Percentiles rank a stretch among this genome's conserved stretches.
phyloP scores from a whole-genome alignment of 2,888 invertebrate genomes.

The Lordiphosa andalusiaca region DNA sequence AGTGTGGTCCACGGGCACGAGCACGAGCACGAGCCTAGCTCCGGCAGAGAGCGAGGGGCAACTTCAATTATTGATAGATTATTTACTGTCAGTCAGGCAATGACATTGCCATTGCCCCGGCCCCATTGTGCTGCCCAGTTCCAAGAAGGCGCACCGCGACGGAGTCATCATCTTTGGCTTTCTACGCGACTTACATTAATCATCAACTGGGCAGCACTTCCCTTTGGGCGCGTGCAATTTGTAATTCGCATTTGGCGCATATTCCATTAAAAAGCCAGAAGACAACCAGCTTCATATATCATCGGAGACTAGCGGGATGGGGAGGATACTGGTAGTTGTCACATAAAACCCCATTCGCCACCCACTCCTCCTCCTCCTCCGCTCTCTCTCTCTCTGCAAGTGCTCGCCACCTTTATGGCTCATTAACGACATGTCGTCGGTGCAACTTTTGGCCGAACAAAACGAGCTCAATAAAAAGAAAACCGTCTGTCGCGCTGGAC shows the following conservation, averaged over 20 bases:
- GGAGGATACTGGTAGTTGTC: no score
- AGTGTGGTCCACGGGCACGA: conserved; percentile 70
- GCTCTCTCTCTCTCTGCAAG: no score
- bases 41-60: conserved; percentile 33
- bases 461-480: conserved; percentile 74
- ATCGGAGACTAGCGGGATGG: neutral
- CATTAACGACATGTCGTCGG: conserved; percentile 67
- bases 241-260: conserved; percentile 58
- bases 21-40: conserved; percentile 55
- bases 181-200: conserved; percentile 73
- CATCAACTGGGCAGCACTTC: conserved; percentile 50
- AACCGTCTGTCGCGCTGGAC: conserved; percentile 52
- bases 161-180: conserved; percentile 42
- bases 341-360: no score
- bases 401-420: conserved; percentile 67
- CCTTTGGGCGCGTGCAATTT: conserved; percentile 49
- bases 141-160: conserved; percentile 57
- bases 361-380: no score
- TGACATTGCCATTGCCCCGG: conserved; percentile 26
- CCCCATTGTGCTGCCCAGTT: conserved; percentile 32
- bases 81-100: conserved; percentile 77
- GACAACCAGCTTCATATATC: conserved; percentile 34
- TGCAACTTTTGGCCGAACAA: conserved; percentile 53
- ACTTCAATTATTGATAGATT: conserved; percentile 78
- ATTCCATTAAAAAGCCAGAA: conserved; percentile 40